Conservation (phyloP, 2,113 vertebrate genomes). For the Cryptomyrus ogoouensis region DNA sequence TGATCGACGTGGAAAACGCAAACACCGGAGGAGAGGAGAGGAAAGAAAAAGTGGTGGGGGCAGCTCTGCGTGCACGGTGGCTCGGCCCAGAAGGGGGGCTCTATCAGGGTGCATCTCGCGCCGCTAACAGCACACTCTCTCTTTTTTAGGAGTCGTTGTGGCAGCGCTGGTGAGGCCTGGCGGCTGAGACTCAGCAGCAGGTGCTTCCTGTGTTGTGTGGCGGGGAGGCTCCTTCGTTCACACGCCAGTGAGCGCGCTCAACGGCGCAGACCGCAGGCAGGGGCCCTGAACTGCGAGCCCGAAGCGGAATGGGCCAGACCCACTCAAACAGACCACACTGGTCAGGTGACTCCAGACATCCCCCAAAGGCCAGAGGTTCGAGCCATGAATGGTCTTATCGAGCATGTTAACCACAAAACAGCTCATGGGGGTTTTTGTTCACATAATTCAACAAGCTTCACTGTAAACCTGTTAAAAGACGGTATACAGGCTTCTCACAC, state of each 20-base stretch:
- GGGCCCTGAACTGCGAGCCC: not conserved
- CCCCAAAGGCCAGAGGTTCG: not conserved
- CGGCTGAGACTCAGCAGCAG: slow-evolving; percentile 23
- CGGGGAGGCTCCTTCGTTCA: not conserved
- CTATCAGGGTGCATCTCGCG: not conserved
- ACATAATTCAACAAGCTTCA: not conserved
- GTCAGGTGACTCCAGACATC: not conserved
- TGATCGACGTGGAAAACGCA: not conserved
- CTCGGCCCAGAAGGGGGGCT: not conserved
- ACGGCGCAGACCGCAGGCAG: not conserved
- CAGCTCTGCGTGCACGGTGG: not conserved
- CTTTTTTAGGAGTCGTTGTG: not conserved
- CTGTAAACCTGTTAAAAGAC: not conserved
- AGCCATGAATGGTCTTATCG: not conserved
- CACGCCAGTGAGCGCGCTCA: not conserved
- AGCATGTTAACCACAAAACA: not conserved
- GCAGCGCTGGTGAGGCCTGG: not conserved
- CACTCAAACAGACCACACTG: not conserved
- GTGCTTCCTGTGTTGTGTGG: slow-evolving; percentile 43
- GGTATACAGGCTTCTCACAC: not conserved
- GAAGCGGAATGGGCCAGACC: not conserved
- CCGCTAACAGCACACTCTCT: not conserved
- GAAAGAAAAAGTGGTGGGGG: not conserved
- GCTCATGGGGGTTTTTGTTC: not conserved
- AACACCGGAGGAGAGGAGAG: not conserved